These are phyloP conservation scores for Eupithecia tripunctaria DNA, from an alignment of 2,888 invertebrate species.

Conservation along the genomic window DNA sequence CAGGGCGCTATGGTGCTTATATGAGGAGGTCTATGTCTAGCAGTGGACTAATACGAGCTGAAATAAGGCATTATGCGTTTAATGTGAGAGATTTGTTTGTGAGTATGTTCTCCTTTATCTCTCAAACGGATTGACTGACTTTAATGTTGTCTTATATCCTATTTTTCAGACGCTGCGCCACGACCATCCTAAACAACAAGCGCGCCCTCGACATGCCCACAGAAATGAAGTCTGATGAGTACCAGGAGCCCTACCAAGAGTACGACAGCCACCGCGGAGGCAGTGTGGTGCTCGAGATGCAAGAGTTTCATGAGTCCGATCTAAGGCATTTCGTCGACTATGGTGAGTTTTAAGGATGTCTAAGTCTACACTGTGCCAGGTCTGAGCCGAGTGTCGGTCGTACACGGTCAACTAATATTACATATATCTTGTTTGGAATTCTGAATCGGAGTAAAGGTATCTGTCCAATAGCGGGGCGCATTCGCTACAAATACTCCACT, in stretches of 20 bases:
- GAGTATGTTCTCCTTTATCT: not conserved
- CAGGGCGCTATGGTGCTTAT: too few relatives aligned
- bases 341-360: not conserved
- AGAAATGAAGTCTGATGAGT: constrained; percentile 88
- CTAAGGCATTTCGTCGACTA: not conserved
- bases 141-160: not conserved
- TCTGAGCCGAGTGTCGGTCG: too few relatives aligned
- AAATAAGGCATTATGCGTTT: not conserved
- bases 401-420: too few relatives aligned
- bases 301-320: constrained; percentile 83
- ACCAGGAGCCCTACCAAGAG: constrained; percentile 92
- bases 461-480: too few relatives aligned
- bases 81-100: not conserved
- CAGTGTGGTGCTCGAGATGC: constrained; percentile 90
- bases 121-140: not conserved
- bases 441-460: too few relatives aligned
- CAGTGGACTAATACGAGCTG: too few relatives aligned
- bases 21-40: too few relatives aligned
- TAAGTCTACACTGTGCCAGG: too few relatives aligned
- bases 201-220: constrained; percentile 84
- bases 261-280: constrained; percentile 84
- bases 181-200: constrained; percentile 80
- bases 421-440: too few relatives aligned
- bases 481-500: too few relatives aligned
- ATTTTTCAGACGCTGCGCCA: constrained; percentile 72